A percentile compares a stretch with the other conserved stretches of the same genome.
Conservation (phyloP, 1,140 invertebrate species). For the Listronotus bonariensis region DNA sequence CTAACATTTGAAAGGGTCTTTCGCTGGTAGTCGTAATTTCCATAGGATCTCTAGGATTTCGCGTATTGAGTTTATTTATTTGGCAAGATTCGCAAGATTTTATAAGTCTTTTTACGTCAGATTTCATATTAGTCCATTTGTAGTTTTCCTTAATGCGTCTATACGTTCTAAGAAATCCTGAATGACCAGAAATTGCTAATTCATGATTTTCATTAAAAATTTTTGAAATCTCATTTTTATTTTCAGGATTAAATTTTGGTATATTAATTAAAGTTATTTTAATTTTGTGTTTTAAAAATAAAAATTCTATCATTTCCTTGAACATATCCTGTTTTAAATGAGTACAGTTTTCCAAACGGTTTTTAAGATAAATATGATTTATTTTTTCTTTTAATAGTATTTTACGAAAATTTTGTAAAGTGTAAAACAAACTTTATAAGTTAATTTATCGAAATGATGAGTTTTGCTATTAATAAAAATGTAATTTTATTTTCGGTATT, state of each 20-base stretch:
- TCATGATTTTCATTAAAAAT: conserved; percentile 53
- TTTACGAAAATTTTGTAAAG: conserved; percentile 33
- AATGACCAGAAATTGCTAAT: conserved; percentile 45
- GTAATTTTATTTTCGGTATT: conserved; percentile 37
- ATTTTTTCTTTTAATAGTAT: conserved; percentile 9
- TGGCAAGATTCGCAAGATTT: conserved; percentile 46
- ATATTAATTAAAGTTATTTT: conserved; percentile 27
- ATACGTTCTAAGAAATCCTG: conserved; percentile 43
- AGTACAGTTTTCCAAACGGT: conserved; percentile 9
- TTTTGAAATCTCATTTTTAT: conserved; percentile 43
- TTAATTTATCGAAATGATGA: conserved; percentile 44
- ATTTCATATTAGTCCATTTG: conserved; percentile 53
- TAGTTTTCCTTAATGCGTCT: conserved; percentile 50
- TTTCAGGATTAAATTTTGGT: conserved; percentile 11
- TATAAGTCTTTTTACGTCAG: conserved; percentile 49
- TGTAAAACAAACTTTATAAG: conserved; percentile 47
- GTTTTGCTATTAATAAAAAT: conserved; percentile 38
- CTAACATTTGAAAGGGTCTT: conserved; percentile 41
- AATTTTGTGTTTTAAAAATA: conserved; percentile 21
- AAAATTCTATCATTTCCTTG: conserved; percentile 17
- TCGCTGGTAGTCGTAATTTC: conserved; percentile 48
- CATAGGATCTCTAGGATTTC: conserved; percentile 42
- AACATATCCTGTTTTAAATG: conserved; percentile 41
- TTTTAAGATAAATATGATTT: conserved; percentile 18
- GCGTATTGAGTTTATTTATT: conserved; percentile 44